Conservation (phyloP, 2,888 invertebrate species). For the Trichogramma evanescens region DNA sequence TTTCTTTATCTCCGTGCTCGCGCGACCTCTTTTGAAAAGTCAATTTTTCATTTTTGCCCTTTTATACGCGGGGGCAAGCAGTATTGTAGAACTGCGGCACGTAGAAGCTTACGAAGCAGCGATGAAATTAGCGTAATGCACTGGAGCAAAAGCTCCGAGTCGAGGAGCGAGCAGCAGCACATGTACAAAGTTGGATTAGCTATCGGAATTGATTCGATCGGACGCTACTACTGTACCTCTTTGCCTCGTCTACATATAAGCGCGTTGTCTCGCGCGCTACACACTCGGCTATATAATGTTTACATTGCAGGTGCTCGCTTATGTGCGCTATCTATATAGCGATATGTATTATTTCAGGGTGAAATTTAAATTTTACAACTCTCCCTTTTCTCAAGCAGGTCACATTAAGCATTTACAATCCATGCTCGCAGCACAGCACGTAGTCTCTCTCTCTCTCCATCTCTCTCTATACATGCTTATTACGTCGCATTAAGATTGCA, state of each 20-base stretch:
- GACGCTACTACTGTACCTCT: neutral
- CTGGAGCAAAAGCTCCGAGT: no score
- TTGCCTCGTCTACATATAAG: neutral
- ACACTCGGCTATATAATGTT: neutral
- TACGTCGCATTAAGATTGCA: neutral
- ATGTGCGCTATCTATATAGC: no score
- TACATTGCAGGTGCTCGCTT: neutral
- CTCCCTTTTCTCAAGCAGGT: no score
- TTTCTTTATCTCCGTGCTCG: neutral
- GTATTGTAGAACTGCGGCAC: no score
- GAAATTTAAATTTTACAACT: no score
- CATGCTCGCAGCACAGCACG: neutral
- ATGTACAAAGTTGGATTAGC: slow-evolving; percentile 21
- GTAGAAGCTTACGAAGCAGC: no score
- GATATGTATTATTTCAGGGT: no score
- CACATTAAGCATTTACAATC: neutral
- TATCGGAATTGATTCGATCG: slow-evolving; percentile 19
- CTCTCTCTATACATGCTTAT: no score
- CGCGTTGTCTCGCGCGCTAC: slow-evolving; percentile 1
- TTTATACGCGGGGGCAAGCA: neutral
- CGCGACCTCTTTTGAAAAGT: neutral
- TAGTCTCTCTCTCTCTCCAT: neutral
- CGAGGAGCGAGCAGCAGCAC: slow-evolving; percentile 9
- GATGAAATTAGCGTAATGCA: no score
- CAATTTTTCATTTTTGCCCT: neutral